These are phyloP conservation scores for Sparus aurata DNA, from an alignment of 2,797 vertebrate species.

Conservation along the genomic window DNA sequence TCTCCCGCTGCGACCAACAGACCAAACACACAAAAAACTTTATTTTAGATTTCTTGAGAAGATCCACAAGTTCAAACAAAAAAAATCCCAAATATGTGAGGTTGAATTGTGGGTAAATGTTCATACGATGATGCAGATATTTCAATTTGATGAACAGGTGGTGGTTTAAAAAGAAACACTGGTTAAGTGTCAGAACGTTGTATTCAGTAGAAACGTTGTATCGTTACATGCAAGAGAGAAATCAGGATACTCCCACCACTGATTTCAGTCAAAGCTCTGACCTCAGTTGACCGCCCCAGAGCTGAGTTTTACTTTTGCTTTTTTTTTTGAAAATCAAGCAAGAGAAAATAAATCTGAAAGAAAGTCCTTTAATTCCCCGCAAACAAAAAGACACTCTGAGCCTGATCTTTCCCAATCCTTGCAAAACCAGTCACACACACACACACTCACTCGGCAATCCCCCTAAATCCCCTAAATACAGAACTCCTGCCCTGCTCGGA, in stretches of 20 bases:
- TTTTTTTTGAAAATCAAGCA: not conserved
- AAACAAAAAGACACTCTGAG: constrained; percentile 26
- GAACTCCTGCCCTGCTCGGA: constrained; percentile 54
- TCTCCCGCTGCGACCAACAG: too few relatives aligned
- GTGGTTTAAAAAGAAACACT: not conserved
- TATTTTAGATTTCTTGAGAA: not conserved
- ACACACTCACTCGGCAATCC: constrained; percentile 40
- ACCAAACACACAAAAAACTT: not conserved
- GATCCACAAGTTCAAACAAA: not conserved
- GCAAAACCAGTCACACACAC: not conserved
- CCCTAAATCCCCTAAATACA: constrained; percentile 72
- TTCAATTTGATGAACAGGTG: not conserved
- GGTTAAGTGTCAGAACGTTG: not conserved
- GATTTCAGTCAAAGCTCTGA: too few relatives aligned
- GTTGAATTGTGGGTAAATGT: not conserved
- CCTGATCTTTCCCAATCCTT: constrained; percentile 27
- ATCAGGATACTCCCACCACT: too few relatives aligned
- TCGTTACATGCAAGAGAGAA: not conserved
- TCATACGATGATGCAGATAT: too few relatives aligned
- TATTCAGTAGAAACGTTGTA: not conserved
- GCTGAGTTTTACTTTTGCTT: constrained; percentile 4
- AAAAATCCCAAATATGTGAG: not conserved
- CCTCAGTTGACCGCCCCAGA: too few relatives aligned
- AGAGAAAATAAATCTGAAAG: not conserved
- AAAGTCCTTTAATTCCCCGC: constrained; percentile 3